Evolutionary conservation across 1,140 invertebrate species (phyloP), one percentile per base, ranked within the genome.

Genomic region (Drosophila navojoa): DNA sequence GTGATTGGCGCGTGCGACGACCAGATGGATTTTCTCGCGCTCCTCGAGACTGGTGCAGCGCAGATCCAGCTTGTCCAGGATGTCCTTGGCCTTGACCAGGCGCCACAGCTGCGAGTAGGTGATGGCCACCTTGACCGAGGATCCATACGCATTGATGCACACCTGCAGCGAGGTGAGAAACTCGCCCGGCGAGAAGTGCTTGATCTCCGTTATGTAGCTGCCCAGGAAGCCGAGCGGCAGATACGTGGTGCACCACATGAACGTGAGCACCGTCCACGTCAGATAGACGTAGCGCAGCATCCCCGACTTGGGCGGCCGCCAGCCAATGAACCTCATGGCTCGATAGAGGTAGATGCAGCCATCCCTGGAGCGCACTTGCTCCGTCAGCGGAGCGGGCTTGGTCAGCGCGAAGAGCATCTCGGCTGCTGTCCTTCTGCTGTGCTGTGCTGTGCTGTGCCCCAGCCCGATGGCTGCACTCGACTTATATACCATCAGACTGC

Each of bases 91-190:
- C 47, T 86, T 71, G 29, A 73, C 58, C 25, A 86, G 50, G 0
- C 82, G 82, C 64, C 71, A 73, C 22, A 86, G 44, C 45, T 87
- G 55, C 0, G 76, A 35, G 9, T 82, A 87, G 3, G 82, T 79
- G 4, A 82, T 55, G 19, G 66, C 62, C 25, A 73, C 72, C 63
- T 87, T 87, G 0, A 82, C 82, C 6, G 82, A 82, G 0, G 82
- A 79, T 3, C 82, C 82, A 19, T 82, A 87, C 0, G 82, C 82
- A 54, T 87, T 87, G 53, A 82, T 61, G 63, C 79, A 82, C 22
- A 81, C 82, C 67, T 87, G 79, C 35, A 87, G 55, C 29, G 82
- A 87, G n/a, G 82, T 87, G 6, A 87, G 82, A 16, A 87, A 87
- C 45, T 81, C 78, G 5, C 78, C 78, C 1, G 82, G 78, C 10